Evolutionary conservation across 1,140 invertebrate species (phyloP), one percentile per base, ranked within the genome.

Genomic region (Heliconius himera): DNA sequence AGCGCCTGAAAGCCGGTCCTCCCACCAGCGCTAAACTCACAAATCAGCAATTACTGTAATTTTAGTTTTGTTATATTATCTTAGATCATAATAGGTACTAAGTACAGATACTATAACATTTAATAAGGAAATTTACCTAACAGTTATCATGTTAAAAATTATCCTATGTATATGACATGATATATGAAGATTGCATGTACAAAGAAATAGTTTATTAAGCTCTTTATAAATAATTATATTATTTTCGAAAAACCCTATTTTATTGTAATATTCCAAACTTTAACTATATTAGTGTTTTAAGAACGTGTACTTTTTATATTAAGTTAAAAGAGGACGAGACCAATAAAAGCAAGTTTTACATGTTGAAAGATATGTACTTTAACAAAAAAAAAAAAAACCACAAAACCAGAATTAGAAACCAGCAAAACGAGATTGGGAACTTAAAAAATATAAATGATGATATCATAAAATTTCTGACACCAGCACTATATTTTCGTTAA

Each of bases 1-100:
- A 71, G 83, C 79, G 79, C 75, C 74, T 66, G 76, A 76, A 80
- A 81, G 87, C 83, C 83, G 81, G 86, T 87, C 77, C 88, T 84
- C 88, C 88, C 85, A 89, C 88, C 77, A 29, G 33, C 22, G 38
- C 54, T 0, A 29, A 13, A 66, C 66, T 76, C 72, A 70, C 49
- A 74, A 79, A 79, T 56, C 73, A 70, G 70, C 54, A 46, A 76
- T 70, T 70, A 74, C 56, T 60, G 29, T 76, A 70, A 46, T 70
- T 75, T 76, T 46, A 70, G 60, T 46, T 76, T 36, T 16, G 9
- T 26, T 66, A 66, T 26, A 29, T 66, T 66, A 26, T 66, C 13
- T 22, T 29, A 66, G 20, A 26, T 66, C 3, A 26, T 66, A 29
- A n/a, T 3, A 46, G 41, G 41, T 13, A 66, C 22, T 13, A n/a